phyloP scores from a whole-genome alignment of 2,113 vertebrate genomes.

The Dicentrarchus labrax region DNA sequence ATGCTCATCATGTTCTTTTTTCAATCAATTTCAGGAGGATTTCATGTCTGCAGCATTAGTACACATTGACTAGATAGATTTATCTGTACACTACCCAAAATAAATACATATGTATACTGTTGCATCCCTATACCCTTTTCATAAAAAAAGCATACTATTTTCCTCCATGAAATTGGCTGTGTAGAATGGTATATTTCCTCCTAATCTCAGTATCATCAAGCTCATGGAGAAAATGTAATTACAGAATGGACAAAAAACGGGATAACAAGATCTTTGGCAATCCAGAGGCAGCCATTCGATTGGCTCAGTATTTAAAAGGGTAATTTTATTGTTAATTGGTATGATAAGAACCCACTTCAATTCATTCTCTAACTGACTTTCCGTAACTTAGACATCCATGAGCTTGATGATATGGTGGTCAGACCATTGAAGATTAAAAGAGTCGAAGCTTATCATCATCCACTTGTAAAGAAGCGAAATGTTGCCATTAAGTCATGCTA shows the following conservation, averaged over 20 bases:
- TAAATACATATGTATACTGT: not conserved
- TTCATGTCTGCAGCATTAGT: not conserved
- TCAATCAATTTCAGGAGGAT: constrained; percentile 15
- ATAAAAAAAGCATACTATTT: not conserved
- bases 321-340: not conserved
- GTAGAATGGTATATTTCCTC: not conserved
- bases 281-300: not conserved
- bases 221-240: not conserved
- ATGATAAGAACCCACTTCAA: not conserved
- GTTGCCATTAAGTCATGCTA: not conserved
- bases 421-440: not conserved
- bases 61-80: not conserved
- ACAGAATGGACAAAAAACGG: not conserved
- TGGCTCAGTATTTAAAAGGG: not conserved
- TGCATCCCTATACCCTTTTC: not conserved
- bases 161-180: not conserved
- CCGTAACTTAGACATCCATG: not conserved
- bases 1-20: not conserved
- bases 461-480: no score
- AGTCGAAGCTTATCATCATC: no score
- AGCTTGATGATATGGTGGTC: not conserved
- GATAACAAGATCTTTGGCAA: not conserved
- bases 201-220: not conserved
- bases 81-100: not conserved
- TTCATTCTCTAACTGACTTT: not conserved